phyloP scores from a whole-genome alignment of 2,888 invertebrate genomes.

The Heteropelma amictum region DNA sequence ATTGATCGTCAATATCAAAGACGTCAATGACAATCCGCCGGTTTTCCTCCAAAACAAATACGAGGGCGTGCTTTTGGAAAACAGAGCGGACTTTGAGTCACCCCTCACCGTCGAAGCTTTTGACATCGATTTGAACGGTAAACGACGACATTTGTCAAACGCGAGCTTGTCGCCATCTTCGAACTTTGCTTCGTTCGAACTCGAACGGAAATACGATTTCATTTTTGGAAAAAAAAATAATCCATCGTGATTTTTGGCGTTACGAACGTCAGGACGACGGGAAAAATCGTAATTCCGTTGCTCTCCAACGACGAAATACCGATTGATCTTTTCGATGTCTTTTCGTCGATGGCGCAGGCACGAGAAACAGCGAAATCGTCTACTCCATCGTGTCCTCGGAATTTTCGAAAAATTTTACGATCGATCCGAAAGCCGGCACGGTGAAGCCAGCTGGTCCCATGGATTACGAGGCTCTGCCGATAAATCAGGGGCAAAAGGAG shows the following conservation, averaged over 20 bases:
- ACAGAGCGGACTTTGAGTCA: conserved; percentile 87
- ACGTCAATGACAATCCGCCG: conserved; percentile 94
- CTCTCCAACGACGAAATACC: too few species aligned
- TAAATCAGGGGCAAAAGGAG: conserved; percentile 69
- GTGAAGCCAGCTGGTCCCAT: conserved; percentile 84
- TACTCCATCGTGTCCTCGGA: conserved; percentile 89
- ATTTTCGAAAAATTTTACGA: conserved; percentile 87
- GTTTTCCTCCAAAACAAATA: conserved; percentile 90
- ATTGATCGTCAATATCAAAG: conserved; percentile 88
- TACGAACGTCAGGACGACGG: not conserved
- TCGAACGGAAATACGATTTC: too few species aligned
- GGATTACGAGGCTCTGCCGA: conserved; percentile 88
- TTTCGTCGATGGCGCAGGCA: too few species aligned
- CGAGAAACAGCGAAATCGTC: conserved; percentile 91
- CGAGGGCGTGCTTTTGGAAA: conserved; percentile 90
- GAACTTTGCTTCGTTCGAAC: too few species aligned
- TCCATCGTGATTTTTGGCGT: not conserved
- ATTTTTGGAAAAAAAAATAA: too few species aligned
- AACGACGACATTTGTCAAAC: too few species aligned
- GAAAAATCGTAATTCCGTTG: not conserved
- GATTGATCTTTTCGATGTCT: too few species aligned
- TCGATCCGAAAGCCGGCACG: conserved; percentile 87
- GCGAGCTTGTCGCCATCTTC: too few species aligned
- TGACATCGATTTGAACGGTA: conserved; percentile 91
- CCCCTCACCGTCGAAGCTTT: conserved; percentile 88